Percentiles rank a stretch among this genome's conserved stretches.
phyloP scores from a whole-genome alignment of 2,113 vertebrate species.

The Pomatostomus ruficeps region DNA sequence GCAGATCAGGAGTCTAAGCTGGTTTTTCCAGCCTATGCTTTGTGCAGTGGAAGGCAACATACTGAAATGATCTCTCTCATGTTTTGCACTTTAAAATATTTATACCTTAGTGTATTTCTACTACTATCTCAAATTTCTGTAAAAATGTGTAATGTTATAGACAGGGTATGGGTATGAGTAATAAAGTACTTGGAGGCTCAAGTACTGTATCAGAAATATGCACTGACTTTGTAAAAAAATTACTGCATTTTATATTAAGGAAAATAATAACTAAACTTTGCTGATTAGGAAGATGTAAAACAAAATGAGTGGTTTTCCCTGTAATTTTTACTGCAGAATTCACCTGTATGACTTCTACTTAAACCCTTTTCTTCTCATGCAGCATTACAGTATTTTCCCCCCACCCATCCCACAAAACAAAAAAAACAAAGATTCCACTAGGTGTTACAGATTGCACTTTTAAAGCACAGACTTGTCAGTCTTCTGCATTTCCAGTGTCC shows the following conservation, averaged over 20 bases:
- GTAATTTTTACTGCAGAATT: constrained; percentile 67
- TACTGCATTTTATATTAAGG: constrained; percentile 47
- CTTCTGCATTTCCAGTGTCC: constrained; percentile 72
- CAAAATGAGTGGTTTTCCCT: constrained; percentile 55
- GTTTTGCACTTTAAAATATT: constrained; percentile 33
- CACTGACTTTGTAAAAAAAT: constrained; percentile 9
- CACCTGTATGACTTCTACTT: constrained; percentile 19
- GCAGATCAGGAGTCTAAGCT: background rate
- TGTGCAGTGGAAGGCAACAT: constrained; percentile 35
- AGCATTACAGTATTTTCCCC: constrained; percentile 46
- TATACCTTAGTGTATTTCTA: background rate
- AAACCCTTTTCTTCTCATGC: constrained; percentile 57
- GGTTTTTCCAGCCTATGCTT: constrained; percentile 12
- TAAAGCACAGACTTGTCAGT: constrained; percentile 72
- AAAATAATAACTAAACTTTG: constrained; percentile 59
- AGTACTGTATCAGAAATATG: constrained; percentile 60
- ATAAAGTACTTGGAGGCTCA: constrained; percentile 39
- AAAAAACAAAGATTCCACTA: constrained; percentile 59
- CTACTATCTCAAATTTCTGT: constrained; percentile 15
- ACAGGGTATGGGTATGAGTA: constrained; percentile 21
- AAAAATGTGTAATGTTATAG: constrained; percentile 21
- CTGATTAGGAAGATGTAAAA: constrained; percentile 60
- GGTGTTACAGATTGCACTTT: constrained; percentile 76
- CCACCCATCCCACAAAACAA: constrained; percentile 44
- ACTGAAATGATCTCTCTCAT: background rate